Evolutionary conservation across 2,888 invertebrate genomes (phyloP).

Genomic region (Icerya purchasi): DNA sequence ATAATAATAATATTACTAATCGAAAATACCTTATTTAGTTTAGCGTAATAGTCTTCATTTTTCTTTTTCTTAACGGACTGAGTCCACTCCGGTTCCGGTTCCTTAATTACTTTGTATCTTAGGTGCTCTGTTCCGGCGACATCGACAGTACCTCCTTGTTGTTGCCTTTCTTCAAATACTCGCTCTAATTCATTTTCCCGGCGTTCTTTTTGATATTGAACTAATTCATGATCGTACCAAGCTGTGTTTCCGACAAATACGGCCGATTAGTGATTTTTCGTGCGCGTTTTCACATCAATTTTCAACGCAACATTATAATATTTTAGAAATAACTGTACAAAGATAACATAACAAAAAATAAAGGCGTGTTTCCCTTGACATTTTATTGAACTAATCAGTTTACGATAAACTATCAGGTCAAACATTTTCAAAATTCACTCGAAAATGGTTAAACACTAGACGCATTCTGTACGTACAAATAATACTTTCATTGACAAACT

Average conservation of each 20-base stretch:
- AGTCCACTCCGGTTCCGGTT: conserved; percentile 67
- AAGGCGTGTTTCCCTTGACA: no score
- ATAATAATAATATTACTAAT: no score
- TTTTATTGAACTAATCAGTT: no score
- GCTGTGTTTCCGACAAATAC: conserved; percentile 37
- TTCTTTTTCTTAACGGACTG: conserved; percentile 60
- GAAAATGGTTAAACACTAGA: no score
- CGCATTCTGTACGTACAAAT: no score
- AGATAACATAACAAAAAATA: neutral
- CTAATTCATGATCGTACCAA: conserved; percentile 78
- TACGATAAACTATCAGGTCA: no score
- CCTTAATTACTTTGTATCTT: conserved; percentile 39
- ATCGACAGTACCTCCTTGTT: conserved; percentile 39
- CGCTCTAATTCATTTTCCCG: conserved; percentile 65
- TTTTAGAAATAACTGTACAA: neutral
- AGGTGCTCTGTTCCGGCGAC: conserved; percentile 35
- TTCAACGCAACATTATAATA: neutral
- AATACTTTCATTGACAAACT: no score
- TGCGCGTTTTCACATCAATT: no score
- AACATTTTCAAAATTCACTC: no score
- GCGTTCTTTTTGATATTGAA: conserved; percentile 62
- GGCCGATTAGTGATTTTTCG: no score
- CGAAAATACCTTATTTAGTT: conserved; percentile 47
- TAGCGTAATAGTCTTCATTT: conserved; percentile 56
- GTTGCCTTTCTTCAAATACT: conserved; percentile 66